phyloP scores from a whole-genome alignment of 2,888 invertebrate species.

The Elmis aenea region DNA sequence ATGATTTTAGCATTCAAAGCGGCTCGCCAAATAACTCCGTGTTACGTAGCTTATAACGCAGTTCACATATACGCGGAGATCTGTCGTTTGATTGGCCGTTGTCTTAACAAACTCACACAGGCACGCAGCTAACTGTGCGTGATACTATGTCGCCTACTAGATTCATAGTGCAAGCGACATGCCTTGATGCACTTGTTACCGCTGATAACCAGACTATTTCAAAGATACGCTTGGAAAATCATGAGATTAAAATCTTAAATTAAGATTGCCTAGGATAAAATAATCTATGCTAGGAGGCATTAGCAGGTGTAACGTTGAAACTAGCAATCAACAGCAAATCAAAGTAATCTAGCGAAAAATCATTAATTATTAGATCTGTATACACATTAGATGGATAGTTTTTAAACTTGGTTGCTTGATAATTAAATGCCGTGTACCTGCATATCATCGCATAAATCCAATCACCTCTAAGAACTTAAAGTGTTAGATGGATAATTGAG shows the following conservation, averaged over 20 bases:
- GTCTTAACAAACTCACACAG: conserved; percentile 38
- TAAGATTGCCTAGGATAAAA: conserved; percentile 21
- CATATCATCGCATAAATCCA: no score
- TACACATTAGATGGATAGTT: no score
- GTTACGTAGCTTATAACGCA: conserved; percentile 24
- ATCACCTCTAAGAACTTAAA: no score
- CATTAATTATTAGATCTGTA: no score
- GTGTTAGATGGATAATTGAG: no score
- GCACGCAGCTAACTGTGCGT: conserved; percentile 40
- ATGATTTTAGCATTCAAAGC: conserved; percentile 26
- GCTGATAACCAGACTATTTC: conserved; percentile 29
- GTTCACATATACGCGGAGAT: conserved; percentile 33
- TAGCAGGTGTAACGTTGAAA: no score
- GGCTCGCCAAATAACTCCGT: conserved; percentile 28
- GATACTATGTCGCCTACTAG: conserved; percentile 37
- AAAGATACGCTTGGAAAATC: conserved; percentile 32
- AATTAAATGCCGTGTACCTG: no score
- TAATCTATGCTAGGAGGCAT: no score
- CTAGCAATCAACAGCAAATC: no score
- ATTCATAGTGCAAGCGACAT: conserved; percentile 31
- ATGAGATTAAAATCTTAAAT: conserved; percentile 34
- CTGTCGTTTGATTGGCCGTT: conserved; percentile 36
- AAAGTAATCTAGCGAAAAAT: no score
- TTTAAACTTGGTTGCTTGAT: no score
- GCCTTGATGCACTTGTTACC: conserved; percentile 29